Percentiles rank a stretch among this genome's conserved stretches.
These are phyloP conservation scores for Archips xylosteana DNA, from an alignment of 2,888 invertebrate genomes.

Conservation along the genomic window DNA sequence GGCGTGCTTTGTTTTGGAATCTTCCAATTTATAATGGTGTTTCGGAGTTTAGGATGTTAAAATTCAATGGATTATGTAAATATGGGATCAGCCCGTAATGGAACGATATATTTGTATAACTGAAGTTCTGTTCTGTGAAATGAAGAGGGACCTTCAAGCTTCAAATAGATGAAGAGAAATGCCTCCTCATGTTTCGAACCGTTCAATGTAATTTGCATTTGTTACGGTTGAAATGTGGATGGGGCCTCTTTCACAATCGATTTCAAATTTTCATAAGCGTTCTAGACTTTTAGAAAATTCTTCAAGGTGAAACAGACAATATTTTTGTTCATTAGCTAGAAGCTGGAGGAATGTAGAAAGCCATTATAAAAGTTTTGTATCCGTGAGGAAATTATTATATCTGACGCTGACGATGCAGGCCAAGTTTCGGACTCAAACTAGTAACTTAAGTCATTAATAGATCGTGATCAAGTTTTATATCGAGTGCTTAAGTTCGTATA, in stretches of 20 bases:
- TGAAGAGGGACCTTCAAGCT: slow-evolving; percentile 29
- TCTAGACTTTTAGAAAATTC: no score
- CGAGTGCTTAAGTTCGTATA: not conserved
- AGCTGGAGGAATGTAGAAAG: not conserved
- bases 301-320: no score
- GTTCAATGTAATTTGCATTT: slow-evolving; percentile 22
- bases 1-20: slow-evolving; percentile 8
- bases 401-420: not conserved
- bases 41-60: slow-evolving; percentile 41
- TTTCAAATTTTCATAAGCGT: not conserved
- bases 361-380: not conserved
- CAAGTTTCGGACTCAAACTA: not conserved
- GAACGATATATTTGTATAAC: slow-evolving; percentile 43
- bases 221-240: slow-evolving; percentile 4
- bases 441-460: slow-evolving; percentile 4
- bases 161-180: slow-evolving; percentile 28
- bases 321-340: no score
- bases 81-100: slow-evolving; percentile 40
- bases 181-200: slow-evolving; percentile 15
- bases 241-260: not conserved
- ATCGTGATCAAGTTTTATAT: slow-evolving; percentile 1
- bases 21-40: slow-evolving; percentile 7
- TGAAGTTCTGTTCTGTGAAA: slow-evolving; percentile 39
- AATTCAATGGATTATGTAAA: slow-evolving; percentile 44
- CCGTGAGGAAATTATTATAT: slow-evolving; percentile 1